phyloP scores from a whole-genome alignment of 1,140 invertebrate genomes.

The Lamellibrachia luymesi region DNA sequence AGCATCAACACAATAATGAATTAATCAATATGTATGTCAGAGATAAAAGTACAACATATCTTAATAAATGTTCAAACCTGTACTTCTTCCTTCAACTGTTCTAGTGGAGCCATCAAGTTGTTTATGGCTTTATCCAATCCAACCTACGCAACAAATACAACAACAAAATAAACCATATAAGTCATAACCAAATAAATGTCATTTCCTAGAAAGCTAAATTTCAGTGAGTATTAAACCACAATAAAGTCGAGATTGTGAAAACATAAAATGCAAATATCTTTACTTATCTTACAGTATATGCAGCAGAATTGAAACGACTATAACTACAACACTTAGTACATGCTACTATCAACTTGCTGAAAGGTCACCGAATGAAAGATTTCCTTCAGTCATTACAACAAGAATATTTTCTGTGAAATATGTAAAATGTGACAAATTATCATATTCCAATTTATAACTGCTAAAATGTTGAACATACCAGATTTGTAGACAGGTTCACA shows the following conservation, averaged over 20 bases:
- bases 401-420: not conserved
- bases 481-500: constrained; percentile 90
- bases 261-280: not conserved
- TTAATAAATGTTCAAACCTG: constrained; percentile 57
- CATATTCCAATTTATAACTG: not conserved
- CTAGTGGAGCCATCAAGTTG: constrained; percentile 74
- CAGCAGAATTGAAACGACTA: not conserved
- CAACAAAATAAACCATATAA: no score
- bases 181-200: not conserved
- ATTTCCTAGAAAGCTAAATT: not conserved
- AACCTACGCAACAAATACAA: constrained; percentile 54
- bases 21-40: constrained; percentile 27
- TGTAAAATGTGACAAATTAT: not conserved
- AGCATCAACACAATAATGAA: constrained; percentile 7
- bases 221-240: no score
- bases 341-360: not conserved
- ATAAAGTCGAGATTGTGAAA: no score
- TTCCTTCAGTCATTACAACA: not conserved
- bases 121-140: constrained; percentile 84
- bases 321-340: not conserved
- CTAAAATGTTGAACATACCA: constrained; percentile 59
- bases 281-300: not conserved
- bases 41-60: not conserved
- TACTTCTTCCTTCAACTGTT: constrained; percentile 78
- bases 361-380: not conserved